Evolutionary conservation across 1,140 invertebrate genomes (phyloP).

Genomic region (Heliconius congener): DNA sequence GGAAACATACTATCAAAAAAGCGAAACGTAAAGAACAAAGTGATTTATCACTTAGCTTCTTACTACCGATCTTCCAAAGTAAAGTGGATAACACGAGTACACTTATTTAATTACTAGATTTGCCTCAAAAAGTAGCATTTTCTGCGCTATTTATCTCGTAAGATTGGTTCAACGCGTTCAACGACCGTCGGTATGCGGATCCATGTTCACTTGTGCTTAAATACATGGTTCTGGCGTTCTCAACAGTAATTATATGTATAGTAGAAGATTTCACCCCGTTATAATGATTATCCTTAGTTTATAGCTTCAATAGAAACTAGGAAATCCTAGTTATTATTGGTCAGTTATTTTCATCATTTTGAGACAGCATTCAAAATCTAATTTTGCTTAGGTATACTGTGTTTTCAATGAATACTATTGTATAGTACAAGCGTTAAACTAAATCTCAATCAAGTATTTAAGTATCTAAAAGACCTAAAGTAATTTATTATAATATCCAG

Average conservation of each 20-base stretch:
- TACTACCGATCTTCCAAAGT: not conserved
- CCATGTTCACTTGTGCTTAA: constrained; percentile 29
- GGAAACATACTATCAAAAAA: no score
- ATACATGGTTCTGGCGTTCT: constrained; percentile 1
- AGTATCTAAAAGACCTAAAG: not conserved
- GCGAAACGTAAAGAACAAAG: no score
- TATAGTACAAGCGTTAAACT: not conserved
- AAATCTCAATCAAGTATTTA: not conserved
- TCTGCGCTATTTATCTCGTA: constrained; percentile 51
- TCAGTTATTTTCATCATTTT: no score
- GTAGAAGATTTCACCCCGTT: not conserved
- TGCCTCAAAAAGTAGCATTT: constrained; percentile 31
- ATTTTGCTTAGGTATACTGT: no score
- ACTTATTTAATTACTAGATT: not conserved
- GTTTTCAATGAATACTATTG: no score
- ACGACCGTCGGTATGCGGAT: constrained; percentile 41
- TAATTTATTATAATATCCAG: not conserved
- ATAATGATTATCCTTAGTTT: not conserved
- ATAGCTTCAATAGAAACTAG: not conserved
- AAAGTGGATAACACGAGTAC: not conserved
- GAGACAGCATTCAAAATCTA: no score
- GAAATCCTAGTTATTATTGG: no score
- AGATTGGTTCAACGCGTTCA: constrained; percentile 43
- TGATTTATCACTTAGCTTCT: not conserved
- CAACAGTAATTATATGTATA: constrained; percentile 23